Evolutionary conservation across 2,888 invertebrate genomes (phyloP), one percentile per base, ranked within the genome.

Genomic region (Scaptodrosophila latifasciaeformis): DNA sequence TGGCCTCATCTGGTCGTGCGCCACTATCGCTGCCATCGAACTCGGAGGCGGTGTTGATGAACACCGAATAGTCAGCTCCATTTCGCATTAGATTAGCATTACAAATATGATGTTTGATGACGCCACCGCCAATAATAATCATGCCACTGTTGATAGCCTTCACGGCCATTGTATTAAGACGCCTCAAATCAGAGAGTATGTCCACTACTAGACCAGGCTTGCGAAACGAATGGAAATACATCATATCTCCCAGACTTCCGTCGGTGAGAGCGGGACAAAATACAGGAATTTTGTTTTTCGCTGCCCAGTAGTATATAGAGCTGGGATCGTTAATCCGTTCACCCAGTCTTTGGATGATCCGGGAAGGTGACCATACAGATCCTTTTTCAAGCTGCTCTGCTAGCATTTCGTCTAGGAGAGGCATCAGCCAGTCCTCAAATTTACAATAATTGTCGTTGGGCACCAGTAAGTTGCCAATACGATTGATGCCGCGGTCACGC

Each of bases 71-170:
- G 86, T 99, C 97, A 1, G 98, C 96, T 12, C 99, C 99, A 86
- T 99, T 99, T 69, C 99, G 92, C 99, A 99, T 99, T 51, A 99
- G 89, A 89, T 99, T 99, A 1, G 99, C 98, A 89, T 99, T 99
- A 87, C 96, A 97, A 70, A 99, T 97, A 84, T 99, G 99, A 87
- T 99, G 99, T 87, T 99, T 99, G n/a, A 99, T 90, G 0, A 99
- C 88, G 6, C 98, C 98, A 1, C 98, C 98, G 2, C 99, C 99
- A 54, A 99, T 86, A 59, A 99, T 97, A 31, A 99, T 93, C 91
- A 99, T 95, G 9, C 99, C 99, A n/a, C 95, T 93, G 82, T 96
- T 93, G 18, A 91, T 88, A 0, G 99, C 96, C 84, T 95, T 95
- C 7, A 98, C 94, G 12, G 99, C 95, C 90, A 99, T 96, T 15